Evolutionary conservation across 92 coral and sea anemone species (phyloP).

Genomic region (Desmophyllum pertusum): DNA sequence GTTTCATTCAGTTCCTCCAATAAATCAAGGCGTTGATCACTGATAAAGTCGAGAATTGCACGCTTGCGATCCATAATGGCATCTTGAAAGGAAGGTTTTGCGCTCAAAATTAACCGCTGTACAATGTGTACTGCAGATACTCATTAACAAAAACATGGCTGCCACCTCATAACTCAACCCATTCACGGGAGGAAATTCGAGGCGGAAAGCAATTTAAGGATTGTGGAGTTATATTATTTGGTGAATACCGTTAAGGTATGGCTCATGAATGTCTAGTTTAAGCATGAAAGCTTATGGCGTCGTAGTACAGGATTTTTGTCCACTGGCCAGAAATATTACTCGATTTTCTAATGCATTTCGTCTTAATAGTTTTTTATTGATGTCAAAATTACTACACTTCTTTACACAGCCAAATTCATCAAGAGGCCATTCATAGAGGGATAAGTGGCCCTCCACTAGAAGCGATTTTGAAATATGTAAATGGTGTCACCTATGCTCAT

Average conservation of each 20-base stretch:
- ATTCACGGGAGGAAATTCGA: no score
- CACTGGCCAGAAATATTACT: no score
- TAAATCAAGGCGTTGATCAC: slow-evolving; percentile 9
- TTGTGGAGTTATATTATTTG: no score
- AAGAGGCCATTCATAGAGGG: slow-evolving; percentile 41
- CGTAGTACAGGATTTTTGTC: no score
- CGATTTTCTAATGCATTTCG: no score
- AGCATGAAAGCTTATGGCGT: no score
- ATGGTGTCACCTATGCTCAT: slow-evolving; percentile 41
- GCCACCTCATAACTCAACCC: no score
- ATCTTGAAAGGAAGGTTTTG: background rate
- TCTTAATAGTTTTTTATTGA: no score
- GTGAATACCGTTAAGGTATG: no score
- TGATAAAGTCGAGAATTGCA: background rate
- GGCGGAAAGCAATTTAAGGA: no score
- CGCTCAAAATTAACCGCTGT: background rate
- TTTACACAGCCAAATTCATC: slow-evolving; percentile 26
- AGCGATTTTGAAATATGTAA: slow-evolving; percentile 47
- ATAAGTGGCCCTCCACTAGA: slow-evolving; percentile 47
- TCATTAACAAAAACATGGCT: no score
- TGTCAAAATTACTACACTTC: slow-evolving; percentile 9
- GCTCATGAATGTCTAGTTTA: no score
- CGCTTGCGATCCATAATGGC: slow-evolving; percentile 9
- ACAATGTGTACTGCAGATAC: background rate
- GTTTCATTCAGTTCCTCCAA: slow-evolving; percentile 5